Conservation (phyloP, 2,888 invertebrate species). For the Cryptophagus acutangulus region DNA sequence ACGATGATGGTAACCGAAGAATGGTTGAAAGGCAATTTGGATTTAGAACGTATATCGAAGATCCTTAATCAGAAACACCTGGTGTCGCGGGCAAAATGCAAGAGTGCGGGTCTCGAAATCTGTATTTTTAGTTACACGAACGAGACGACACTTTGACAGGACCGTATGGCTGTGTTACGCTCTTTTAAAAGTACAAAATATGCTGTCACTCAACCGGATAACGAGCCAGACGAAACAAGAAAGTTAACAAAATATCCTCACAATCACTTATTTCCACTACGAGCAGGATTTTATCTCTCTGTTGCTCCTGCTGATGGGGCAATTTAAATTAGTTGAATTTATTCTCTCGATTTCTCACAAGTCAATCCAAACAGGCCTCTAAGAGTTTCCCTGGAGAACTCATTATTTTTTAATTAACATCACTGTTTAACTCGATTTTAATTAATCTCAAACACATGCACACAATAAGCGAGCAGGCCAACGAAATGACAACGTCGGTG, state of each 20-base stretch:
- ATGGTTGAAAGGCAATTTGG: constrained; percentile 22
- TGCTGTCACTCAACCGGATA: constrained; percentile 24
- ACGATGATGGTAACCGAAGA: constrained; percentile 20
- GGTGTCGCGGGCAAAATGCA: constrained; percentile 14
- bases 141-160: constrained; percentile 29
- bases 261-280: too few relatives aligned
- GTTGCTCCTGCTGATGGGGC: too few relatives aligned
- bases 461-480: too few relatives aligned
- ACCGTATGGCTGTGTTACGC: constrained; percentile 20
- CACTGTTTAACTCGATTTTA: constrained; percentile 30
- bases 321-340: constrained; percentile 10
- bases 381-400: constrained; percentile 20
- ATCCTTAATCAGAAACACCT: constrained; percentile 31
- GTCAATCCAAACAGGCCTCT: constrained; percentile 16
- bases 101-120: too few relatives aligned
- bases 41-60: constrained; percentile 20
- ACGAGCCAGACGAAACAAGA: constrained; percentile 25
- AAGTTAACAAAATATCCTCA: constrained; percentile 11
- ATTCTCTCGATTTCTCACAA: constrained; percentile 12
- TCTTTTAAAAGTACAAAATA: constrained; percentile 25
- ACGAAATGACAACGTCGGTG: too few relatives aligned
- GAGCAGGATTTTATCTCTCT: too few relatives aligned
- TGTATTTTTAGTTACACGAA: constrained; percentile 21
- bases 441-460: constrained; percentile 30
- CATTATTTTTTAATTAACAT: constrained; percentile 36